phyloP scores from a whole-genome alignment of 2,888 invertebrate genomes.

The Tipula lateralis region DNA sequence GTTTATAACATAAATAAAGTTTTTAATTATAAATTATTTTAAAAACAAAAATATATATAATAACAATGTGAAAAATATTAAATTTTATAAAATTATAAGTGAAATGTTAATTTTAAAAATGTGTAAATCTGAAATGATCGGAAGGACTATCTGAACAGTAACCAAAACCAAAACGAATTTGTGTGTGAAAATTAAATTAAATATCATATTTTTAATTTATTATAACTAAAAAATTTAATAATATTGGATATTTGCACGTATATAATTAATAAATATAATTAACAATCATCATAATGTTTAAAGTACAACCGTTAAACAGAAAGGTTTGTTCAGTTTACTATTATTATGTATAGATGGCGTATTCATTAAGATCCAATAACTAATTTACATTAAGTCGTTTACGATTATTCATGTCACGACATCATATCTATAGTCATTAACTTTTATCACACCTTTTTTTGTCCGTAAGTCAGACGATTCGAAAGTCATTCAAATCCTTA shows the following conservation, averaged over 20 bases:
- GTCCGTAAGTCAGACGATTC: background rate
- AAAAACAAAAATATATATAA: background rate
- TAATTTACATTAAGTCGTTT: background rate
- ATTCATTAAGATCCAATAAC: background rate
- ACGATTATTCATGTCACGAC: background rate
- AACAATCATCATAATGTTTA: background rate
- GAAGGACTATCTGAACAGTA: background rate
- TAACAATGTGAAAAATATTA: background rate
- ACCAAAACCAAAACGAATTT: background rate
- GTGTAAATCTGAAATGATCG: background rate
- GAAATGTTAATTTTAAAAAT: background rate
- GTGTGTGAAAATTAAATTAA: background rate
- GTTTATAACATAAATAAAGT: slow-evolving; percentile 25
- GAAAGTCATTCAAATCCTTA: background rate
- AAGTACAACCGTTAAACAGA: background rate
- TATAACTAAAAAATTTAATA: background rate
- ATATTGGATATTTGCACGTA: background rate
- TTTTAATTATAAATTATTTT: slow-evolving; percentile 3
- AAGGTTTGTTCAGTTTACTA: background rate
- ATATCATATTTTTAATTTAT: slow-evolving; percentile 6
- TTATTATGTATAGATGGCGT: background rate
- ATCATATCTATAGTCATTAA: background rate
- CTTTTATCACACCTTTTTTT: background rate
- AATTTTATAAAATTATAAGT: background rate
- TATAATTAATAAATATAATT: background rate